Conservation (phyloP, 2,888 invertebrate genomes). For the Chrysolina americana region DNA sequence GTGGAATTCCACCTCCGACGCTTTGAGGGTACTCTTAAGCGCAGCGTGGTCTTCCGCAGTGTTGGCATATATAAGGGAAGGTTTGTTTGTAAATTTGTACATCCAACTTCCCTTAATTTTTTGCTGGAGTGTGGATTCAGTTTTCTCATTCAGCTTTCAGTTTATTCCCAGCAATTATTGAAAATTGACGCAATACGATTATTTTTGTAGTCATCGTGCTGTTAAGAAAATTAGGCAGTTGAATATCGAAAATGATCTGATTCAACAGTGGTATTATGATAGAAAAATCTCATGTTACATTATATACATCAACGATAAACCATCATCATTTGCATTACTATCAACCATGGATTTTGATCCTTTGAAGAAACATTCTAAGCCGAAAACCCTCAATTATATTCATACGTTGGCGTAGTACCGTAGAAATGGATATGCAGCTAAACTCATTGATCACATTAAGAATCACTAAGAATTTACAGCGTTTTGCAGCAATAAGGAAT, state of each 20-base stretch:
- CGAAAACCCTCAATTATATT: not conserved
- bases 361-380: not conserved
- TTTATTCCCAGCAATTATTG: not conserved
- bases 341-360: not conserved
- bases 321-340: not conserved
- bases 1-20: no score
- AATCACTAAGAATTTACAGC: not conserved
- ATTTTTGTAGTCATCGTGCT: not conserved
- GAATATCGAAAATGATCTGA: slow-evolving; percentile 4
- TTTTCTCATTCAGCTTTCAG: no score
- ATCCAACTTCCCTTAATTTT: no score
- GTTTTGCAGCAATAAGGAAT: not conserved
- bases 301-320: not conserved
- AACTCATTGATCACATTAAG: not conserved
- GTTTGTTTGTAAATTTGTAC: no score
- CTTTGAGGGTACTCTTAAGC: no score
- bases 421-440: not conserved
- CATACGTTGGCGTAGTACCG: not conserved
- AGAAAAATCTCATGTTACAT: not conserved
- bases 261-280: slow-evolving; percentile 9
- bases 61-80: no score
- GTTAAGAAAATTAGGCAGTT: not conserved
- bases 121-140: no score
- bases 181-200: not conserved
- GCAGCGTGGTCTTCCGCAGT: no score